phyloP scores from a whole-genome alignment of 1,140 invertebrate species.

The Drosophila ambigua region DNA sequence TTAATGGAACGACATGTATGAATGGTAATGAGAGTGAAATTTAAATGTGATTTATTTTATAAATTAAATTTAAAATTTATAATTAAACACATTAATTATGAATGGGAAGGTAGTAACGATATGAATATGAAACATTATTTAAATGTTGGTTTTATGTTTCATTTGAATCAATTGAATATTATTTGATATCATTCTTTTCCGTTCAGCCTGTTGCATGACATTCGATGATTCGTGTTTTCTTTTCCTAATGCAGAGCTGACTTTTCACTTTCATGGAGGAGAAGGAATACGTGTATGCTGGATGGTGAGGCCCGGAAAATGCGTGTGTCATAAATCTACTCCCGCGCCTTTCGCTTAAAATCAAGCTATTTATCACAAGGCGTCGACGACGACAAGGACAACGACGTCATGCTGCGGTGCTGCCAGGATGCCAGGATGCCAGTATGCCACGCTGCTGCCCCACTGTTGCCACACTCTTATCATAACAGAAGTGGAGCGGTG shows the following conservation, averaged over 20 bases:
- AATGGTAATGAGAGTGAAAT: too few species aligned
- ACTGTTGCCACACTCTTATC: slow-evolving; percentile 40
- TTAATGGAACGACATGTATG: too few species aligned
- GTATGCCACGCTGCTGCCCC: slow-evolving; percentile 14
- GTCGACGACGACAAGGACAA: slow-evolving; percentile 30
- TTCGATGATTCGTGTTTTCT: slow-evolving; percentile 27
- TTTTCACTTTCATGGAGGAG: slow-evolving; percentile 35
- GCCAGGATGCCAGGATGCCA: slow-evolving; percentile 24
- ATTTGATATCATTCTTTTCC: slow-evolving; percentile 14
- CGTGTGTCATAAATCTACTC: slow-evolving; percentile 61
- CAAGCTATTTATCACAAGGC: slow-evolving; percentile 59
- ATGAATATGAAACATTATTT: too few species aligned
- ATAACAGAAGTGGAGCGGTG: slow-evolving; percentile 23
- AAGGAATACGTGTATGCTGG: background rate
- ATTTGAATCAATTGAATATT: slow-evolving; percentile 14
- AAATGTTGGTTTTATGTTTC: too few species aligned
- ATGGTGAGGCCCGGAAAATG: slow-evolving; percentile 25
- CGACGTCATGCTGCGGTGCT: slow-evolving; percentile 36
- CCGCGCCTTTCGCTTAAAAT: slow-evolving; percentile 52
- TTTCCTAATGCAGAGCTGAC: slow-evolving; percentile 23
- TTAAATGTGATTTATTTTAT: background rate
- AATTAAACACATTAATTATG: background rate
- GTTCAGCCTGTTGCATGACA: slow-evolving; percentile 41
- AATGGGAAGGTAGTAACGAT: too few species aligned
- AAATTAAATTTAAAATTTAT: background rate